Percentiles rank a stretch among this genome's conserved stretches.
phyloP scores from a whole-genome alignment of 2,797 vertebrate genomes.

The Sebastes variabilis region DNA sequence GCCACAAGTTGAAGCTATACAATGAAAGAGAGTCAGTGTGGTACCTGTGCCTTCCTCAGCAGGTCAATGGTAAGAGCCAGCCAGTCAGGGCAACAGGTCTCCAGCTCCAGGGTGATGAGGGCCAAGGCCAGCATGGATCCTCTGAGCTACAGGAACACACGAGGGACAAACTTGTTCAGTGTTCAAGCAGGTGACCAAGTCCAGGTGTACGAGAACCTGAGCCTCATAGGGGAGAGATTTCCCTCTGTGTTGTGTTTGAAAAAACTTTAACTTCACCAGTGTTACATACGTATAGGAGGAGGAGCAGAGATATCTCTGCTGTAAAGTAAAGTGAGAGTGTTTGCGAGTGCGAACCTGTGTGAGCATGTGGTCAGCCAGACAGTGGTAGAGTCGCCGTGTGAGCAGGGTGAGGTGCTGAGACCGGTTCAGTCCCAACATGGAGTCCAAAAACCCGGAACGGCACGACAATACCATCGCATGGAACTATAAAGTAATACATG shows the following conservation, averaged over 20 bases:
- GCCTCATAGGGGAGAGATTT: not conserved
- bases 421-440: conserved; percentile 81
- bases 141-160: conserved; percentile 76
- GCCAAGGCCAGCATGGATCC: conserved; percentile 95
- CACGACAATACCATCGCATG: conserved; percentile 89
- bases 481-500: conserved; percentile 79
- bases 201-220: not conserved
- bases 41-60: conserved; percentile 86
- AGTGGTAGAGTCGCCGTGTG: conserved; percentile 89
- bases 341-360: conserved; percentile 72
- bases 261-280: not conserved
- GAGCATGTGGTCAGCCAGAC: conserved; percentile 90
- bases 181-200: not conserved
- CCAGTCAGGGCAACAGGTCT: conserved; percentile 96
- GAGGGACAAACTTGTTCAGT: not conserved
- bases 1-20: not conserved
- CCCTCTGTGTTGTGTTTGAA: not conserved
- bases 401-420: conserved; percentile 90
- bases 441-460: conserved; percentile 85
- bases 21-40: not conserved
- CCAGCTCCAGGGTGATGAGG: conserved; percentile 95
- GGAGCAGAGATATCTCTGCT: not conserved
- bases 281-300: not conserved
- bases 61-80: conserved; percentile 92
- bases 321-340: not conserved